phyloP scores from a whole-genome alignment of 2,888 invertebrate genomes.

The Adelphocoris suturalis region DNA sequence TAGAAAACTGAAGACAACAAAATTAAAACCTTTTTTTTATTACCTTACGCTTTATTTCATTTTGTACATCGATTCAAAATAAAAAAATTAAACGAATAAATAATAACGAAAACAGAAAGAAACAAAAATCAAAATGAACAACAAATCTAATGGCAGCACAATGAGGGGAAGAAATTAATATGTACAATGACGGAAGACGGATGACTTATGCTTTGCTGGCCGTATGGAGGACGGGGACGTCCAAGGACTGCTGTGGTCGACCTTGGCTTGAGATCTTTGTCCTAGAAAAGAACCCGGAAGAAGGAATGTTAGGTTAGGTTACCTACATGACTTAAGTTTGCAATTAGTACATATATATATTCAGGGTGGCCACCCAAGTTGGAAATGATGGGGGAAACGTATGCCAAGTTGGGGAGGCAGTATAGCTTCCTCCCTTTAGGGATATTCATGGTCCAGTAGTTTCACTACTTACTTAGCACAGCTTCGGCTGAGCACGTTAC shows the following conservation, averaged over 20 bases:
- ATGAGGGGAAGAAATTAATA: constrained; percentile 53
- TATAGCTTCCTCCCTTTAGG: too few species aligned
- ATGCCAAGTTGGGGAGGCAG: too few species aligned
- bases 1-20: constrained; percentile 26
- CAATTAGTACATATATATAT: too few species aligned
- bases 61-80: constrained; percentile 67
- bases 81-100: constrained; percentile 53
- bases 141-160: not conserved
- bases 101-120: constrained; percentile 45
- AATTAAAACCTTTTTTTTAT: constrained; percentile 21
- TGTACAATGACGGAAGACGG: constrained; percentile 65
- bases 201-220: constrained; percentile 73
- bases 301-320: not conserved
- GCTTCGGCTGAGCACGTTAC: too few species aligned
- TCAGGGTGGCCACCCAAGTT: too few species aligned
- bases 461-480: too few species aligned
- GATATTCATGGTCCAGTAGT: too few species aligned
- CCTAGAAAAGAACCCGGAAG: constrained; percentile 7
- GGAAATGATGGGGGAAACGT: too few species aligned
- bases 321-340: too few species aligned
- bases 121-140: not conserved
- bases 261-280: constrained; percentile 69
- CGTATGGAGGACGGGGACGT: constrained; percentile 69
- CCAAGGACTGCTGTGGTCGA: constrained; percentile 70
- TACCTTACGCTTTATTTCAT: constrained; percentile 52